Base-by-base conservation (phyloP, 2,113 vertebrate genomes). In the Brachyistius frenatus region DNA sequence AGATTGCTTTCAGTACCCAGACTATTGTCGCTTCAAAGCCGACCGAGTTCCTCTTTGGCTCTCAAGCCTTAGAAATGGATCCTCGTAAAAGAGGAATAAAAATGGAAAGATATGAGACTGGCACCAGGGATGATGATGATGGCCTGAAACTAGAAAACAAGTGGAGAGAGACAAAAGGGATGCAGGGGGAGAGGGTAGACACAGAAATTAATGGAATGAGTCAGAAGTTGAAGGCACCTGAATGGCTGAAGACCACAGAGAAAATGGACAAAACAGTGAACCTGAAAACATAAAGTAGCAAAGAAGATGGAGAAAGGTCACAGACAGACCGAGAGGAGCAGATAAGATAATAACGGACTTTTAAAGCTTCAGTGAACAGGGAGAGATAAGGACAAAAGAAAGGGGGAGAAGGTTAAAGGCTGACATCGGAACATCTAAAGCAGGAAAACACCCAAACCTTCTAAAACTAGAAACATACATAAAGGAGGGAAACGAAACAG, bases 11-110 rank as follows among this genome's bases (percentile, higher is more conserved):
- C 80, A 83, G 71, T 49, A 23, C 50, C 58, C 57, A 73, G 81
- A 88, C 77, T 76, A 79, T 85, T 89, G 89, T 86, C 60, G 84
- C 88, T 93, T 92, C 88, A 94, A 92, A 92, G 86, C 46, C 11
- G 15, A 58, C 50, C 1, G 30, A 80, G 69, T 87, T 86, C 64
- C 47, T 72, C 65, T 79, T 80, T 47, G 76, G 64, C 61, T 74
- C 69, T 67, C 50, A 46, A 52, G 74, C 72, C 72, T 90, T 67
- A 62, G 75, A 90, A 84, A 83, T 80, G 46, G 47, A 62, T 80
- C 72, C 85, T 83, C 7, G 23, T 90, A 85, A 88, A 85, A 80
- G 56, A 82, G 66, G 75, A 75, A 88, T 69, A 81, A 61, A 82
- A 87, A 69, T 84, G 70, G 49, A 81, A 78, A 31, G 7, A 86